These are phyloP conservation scores for Pachymerium ferrugineum DNA, from an alignment of 2,888 invertebrate species.

Conservation along the genomic window DNA sequence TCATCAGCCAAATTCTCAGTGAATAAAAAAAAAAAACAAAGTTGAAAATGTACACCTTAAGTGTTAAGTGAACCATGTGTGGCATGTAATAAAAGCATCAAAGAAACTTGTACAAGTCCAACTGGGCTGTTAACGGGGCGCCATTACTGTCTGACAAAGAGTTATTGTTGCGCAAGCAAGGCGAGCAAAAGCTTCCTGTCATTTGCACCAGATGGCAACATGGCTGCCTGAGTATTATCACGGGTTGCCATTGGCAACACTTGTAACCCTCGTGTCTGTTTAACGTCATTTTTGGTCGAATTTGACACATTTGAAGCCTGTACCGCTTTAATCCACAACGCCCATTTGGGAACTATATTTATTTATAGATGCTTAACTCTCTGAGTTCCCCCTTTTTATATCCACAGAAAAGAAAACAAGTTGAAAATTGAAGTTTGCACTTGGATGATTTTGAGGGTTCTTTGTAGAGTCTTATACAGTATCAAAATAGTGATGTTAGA, in stretches of 20 bases:
- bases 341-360: neutral
- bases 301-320: neutral
- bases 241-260: neutral
- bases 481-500: too few relatives aligned
- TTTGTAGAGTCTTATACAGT: too few relatives aligned
- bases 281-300: neutral
- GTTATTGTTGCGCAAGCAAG: conserved; percentile 1
- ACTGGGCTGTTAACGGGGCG: conserved; percentile 9
- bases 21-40: too few relatives aligned
- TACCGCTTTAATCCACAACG: neutral
- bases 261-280: neutral
- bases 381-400: too few relatives aligned
- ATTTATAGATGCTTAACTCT: too few relatives aligned
- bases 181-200: conserved; percentile 14
- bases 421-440: too few relatives aligned
- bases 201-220: conserved; percentile 14
- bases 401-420: too few relatives aligned
- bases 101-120: conserved; percentile 11
- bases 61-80: neutral
- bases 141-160: conserved; percentile 18
- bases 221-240: neutral
- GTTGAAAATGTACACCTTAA: too few relatives aligned
- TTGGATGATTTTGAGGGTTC: too few relatives aligned
- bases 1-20: too few relatives aligned
- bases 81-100: conserved; percentile 18